Percentiles rank a stretch among this genome's conserved stretches.
phyloP scores from a whole-genome alignment of 30 jellyfish, hydroid and myxozoan species.

The Cassiopea xamachana region DNA sequence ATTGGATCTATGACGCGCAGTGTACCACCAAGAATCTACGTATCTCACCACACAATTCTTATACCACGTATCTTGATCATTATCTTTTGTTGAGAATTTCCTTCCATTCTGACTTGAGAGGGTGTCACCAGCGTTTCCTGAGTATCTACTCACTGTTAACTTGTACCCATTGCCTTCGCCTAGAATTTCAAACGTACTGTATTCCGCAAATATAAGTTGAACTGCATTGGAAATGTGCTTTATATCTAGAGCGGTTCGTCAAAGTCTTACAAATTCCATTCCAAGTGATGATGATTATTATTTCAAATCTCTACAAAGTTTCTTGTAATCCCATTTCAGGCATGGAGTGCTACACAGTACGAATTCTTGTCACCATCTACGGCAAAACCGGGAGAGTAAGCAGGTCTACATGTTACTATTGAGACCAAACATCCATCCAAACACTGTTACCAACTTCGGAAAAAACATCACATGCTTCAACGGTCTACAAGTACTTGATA shows the following conservation, averaged over 20 bases:
- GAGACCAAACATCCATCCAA: too few species aligned
- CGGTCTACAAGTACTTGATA: too few species aligned
- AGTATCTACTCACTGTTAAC: constrained; percentile 8
- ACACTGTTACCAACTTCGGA: too few species aligned
- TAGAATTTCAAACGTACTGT: constrained; percentile 13
- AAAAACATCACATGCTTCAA: too few species aligned
- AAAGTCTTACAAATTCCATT: too few species aligned
- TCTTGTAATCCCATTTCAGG: too few species aligned
- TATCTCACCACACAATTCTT: constrained; percentile 14
- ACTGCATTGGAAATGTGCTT: constrained; percentile 19
- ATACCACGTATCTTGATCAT: not conserved
- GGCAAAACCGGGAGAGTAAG: too few species aligned
- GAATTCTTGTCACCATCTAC: too few species aligned
- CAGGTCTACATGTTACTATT: too few species aligned
- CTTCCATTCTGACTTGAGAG: constrained; percentile 5
- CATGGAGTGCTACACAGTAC: too few species aligned
- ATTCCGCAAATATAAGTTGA: constrained; percentile 10
- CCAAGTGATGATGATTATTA: too few species aligned
- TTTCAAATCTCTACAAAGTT: too few species aligned
- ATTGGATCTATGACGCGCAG: constrained; percentile 16
- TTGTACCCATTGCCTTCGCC: constrained; percentile 38
- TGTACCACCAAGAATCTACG: constrained; percentile 57
- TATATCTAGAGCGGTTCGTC: not conserved
- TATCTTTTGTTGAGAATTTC: constrained; percentile 40
- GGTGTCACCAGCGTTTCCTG: constrained; percentile 38